Conservation (phyloP, 2,888 invertebrate species). For the Tiliacea aurago region DNA sequence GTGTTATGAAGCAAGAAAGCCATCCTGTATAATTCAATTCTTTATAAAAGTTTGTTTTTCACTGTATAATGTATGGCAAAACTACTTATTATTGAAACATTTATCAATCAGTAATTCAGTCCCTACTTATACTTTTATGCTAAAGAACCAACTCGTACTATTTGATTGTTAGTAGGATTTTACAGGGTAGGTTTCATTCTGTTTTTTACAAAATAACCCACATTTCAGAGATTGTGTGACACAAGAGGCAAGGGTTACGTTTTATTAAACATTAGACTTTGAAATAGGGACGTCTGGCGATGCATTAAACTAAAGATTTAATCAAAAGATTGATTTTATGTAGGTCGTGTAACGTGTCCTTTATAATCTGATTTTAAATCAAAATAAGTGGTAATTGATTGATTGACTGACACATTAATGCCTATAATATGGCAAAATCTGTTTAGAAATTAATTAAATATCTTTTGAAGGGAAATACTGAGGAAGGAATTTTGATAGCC, state of each 20-base stretch:
- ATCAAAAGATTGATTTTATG: slow-evolving; percentile 59
- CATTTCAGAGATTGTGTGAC: slow-evolving; percentile 4
- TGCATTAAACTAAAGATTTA: slow-evolving; percentile 57
- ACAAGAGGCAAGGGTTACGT: slow-evolving; percentile 35
- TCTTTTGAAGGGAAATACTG: slow-evolving; percentile 25
- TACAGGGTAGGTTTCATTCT: neutral
- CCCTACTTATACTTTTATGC: neutral
- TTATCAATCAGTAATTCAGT: neutral
- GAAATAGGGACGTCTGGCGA: slow-evolving; percentile 32
- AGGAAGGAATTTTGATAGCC: slow-evolving; percentile 43
- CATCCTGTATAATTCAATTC: slow-evolving; percentile 51
- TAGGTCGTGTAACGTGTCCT: slow-evolving; percentile 18
- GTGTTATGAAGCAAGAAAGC: slow-evolving; percentile 54
- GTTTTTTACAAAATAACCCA: slow-evolving; percentile 21
- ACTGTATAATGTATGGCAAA: slow-evolving; percentile 2
- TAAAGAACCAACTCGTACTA: neutral
- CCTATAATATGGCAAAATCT: slow-evolving; percentile 28
- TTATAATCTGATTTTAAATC: slow-evolving; percentile 35
- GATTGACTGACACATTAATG: slow-evolving; percentile 11
- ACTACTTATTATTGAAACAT: slow-evolving; percentile 13
- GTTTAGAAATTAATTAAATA: slow-evolving; percentile 41
- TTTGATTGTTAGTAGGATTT: neutral
- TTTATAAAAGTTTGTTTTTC: slow-evolving; percentile 34
- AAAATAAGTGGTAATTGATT: slow-evolving; percentile 15
- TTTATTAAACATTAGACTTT: slow-evolving; percentile 54